phyloP scores from a whole-genome alignment of 2,888 invertebrate species.

The Tubulanus polymorphus region DNA sequence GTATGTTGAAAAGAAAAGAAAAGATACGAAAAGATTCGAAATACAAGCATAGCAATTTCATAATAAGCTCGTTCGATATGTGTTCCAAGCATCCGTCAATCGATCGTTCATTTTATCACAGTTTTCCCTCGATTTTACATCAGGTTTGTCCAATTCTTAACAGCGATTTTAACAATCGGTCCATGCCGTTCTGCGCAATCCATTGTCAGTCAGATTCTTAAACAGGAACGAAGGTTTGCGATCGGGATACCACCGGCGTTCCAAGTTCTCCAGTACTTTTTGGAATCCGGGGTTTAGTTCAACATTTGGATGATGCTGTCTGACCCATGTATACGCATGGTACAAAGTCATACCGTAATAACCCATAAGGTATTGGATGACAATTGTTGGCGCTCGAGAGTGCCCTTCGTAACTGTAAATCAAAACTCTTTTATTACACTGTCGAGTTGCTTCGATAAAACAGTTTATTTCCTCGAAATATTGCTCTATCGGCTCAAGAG shows the following conservation, averaged over 20 bases:
- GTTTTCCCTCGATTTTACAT: too few relatives aligned
- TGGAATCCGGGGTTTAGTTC: slow-evolving; percentile 34
- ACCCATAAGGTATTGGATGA: slow-evolving; percentile 41
- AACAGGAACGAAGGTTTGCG: background rate
- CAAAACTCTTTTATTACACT: slow-evolving; percentile 31
- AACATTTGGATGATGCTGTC: slow-evolving; percentile 30
- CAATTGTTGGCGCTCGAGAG: slow-evolving; percentile 34
- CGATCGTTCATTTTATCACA: too few relatives aligned
- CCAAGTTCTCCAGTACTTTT: slow-evolving; percentile 26
- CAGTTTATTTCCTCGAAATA: slow-evolving; percentile 42
- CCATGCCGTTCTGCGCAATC: slow-evolving; percentile 17
- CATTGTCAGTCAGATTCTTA: background rate
- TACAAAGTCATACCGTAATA: slow-evolving; percentile 28
- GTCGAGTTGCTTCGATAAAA: slow-evolving; percentile 41
- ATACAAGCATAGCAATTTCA: too few relatives aligned
- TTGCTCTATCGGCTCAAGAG: slow-evolving; percentile 51
- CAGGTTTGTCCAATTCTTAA: too few relatives aligned
- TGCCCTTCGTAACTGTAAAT: slow-evolving; percentile 40
- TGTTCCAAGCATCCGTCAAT: too few relatives aligned
- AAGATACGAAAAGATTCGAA: too few relatives aligned
- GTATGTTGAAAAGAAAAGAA: too few relatives aligned
- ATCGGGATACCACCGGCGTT: slow-evolving; percentile 19
- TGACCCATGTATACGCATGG: slow-evolving; percentile 34
- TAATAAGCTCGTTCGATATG: too few relatives aligned
- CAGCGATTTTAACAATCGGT: too few relatives aligned